These are phyloP conservation scores for Campylomormyrus tamandua DNA, from an alignment of 2,113 vertebrate species.

Conservation along the genomic window DNA sequence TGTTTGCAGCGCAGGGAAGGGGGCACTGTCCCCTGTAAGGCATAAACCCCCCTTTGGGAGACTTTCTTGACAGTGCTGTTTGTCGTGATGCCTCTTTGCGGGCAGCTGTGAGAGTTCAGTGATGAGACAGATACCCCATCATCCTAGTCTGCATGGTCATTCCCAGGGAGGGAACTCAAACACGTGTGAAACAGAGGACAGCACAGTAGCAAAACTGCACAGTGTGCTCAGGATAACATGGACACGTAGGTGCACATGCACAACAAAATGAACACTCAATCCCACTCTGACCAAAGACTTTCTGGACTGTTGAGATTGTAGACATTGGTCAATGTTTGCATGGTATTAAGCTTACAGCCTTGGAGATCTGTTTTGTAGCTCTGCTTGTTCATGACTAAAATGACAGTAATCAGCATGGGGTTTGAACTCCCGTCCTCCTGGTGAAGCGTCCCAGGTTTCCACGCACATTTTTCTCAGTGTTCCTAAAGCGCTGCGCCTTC, in stretches of 20 bases:
- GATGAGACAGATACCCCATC: not conserved
- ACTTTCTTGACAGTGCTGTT: not conserved
- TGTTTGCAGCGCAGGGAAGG: not conserved
- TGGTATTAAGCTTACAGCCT: not conserved
- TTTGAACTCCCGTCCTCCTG: not conserved
- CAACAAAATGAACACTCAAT: not conserved
- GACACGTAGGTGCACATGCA: not conserved
- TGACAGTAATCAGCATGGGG: not conserved
- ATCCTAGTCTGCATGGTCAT: not conserved
- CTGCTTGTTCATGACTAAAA: not conserved
- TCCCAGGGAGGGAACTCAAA: not conserved
- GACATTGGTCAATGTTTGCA: not conserved
- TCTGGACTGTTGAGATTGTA: not conserved
- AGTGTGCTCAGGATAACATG: not conserved
- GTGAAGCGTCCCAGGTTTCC: not conserved
- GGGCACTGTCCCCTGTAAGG: not conserved
- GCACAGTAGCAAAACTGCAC: not conserved
- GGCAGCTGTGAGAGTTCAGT: not conserved
- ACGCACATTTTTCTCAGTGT: not conserved
- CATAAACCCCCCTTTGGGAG: not conserved
- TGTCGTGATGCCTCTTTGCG: not conserved
- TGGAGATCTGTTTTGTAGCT: not conserved
- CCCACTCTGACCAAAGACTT: not conserved
- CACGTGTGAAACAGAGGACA: not conserved
- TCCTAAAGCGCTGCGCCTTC: not conserved